These are phyloP conservation scores for Lycorma delicatula DNA, from an alignment of 1,140 invertebrate genomes.

Conservation along the genomic window DNA sequence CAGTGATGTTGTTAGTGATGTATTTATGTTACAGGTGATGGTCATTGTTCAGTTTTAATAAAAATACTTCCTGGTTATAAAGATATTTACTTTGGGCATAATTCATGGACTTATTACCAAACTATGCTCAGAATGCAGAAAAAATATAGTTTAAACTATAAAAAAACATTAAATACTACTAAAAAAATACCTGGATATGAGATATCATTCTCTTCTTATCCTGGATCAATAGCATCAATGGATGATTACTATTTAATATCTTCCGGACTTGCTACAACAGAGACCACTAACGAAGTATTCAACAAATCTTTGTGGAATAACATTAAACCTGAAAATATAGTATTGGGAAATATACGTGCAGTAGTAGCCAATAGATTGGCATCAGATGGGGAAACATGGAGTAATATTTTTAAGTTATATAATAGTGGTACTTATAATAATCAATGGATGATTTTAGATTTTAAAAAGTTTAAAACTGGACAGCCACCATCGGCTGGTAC, in stretches of 20 bases:
- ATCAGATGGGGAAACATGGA: constrained; percentile 60
- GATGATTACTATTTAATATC: constrained; percentile 64
- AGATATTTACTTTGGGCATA: background rate
- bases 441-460: constrained; percentile 81
- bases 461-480: constrained; percentile 33
- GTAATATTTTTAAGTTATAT: constrained; percentile 46
- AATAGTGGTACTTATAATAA: constrained; percentile 81
- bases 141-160: background rate
- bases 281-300: background rate
- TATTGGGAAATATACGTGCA: background rate
- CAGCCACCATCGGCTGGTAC: background rate
- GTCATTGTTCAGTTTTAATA: background rate
- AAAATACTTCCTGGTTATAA: background rate
- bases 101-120: background rate
- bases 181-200: constrained; percentile 41
- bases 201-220: constrained; percentile 56
- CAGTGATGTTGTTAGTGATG: too few species aligned
- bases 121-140: background rate
- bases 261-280: background rate
- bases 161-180: background rate
- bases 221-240: constrained; percentile 48
- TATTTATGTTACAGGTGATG: background rate
- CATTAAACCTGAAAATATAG: background rate
- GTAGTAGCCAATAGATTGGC: constrained; percentile 66
- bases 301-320: background rate